Evolutionary conservation across 2,888 invertebrate genomes (phyloP).

Genomic region (Acanthosepion esculentum): DNA sequence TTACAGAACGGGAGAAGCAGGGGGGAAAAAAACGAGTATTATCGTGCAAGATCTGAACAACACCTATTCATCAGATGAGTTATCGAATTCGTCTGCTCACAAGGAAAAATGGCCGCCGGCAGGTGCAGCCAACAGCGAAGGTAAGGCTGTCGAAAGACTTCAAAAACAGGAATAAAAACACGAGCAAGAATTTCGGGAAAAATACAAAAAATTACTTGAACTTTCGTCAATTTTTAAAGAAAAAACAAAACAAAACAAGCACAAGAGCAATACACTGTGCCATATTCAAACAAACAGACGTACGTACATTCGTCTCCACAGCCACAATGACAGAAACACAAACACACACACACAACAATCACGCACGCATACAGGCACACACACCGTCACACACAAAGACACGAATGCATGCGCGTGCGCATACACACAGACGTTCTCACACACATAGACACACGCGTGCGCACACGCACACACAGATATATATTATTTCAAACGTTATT

Average conservation of each 20-base stretch:
- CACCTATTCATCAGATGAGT: not conserved
- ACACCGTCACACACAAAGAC: too few species aligned
- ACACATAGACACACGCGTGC: too few species aligned
- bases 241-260: not conserved
- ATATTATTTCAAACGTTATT: too few species aligned
- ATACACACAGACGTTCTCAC: too few species aligned
- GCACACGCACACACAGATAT: too few species aligned
- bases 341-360: not conserved
- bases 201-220: not conserved
- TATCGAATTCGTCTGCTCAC: slow-evolving; percentile 1
- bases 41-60: not conserved
- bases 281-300: not conserved
- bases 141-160: not conserved
- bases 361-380: too few species aligned
- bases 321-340: not conserved
- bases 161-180: not conserved
- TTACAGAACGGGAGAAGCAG: not conserved
- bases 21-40: not conserved
- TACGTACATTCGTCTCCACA: not conserved
- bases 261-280: not conserved
- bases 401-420: not conserved
- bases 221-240: not conserved
- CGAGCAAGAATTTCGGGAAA: not conserved
- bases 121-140: not conserved
- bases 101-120: slow-evolving; percentile 18